Evolutionary conservation across 2,888 invertebrate genomes (phyloP), one percentile per base, ranked within the genome.

Genomic region (Pseudococcus longispinus): DNA sequence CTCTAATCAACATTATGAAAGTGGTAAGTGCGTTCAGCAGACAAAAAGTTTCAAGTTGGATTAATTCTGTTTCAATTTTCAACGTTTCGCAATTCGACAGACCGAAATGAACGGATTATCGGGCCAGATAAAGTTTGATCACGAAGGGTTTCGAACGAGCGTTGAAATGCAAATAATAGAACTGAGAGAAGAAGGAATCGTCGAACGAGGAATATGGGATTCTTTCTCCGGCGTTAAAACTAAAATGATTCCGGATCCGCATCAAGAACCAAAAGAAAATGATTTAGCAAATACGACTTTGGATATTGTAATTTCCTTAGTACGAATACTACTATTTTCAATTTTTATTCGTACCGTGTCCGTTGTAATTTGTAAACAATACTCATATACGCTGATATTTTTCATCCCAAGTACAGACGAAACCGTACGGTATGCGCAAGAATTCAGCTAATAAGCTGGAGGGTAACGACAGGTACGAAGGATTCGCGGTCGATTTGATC

Each of bases 1-100:
- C 94, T 89, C 92, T 98, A 88, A 93, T 95, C 88, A 98, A 97
- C 92, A 95, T 94, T 89, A 94, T 97, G 92, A 94, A 94, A 91
- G 93, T 94, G 89, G 96, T 96, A 91, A 94, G 32, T 42, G 42
- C 5, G 9, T 42, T 80, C 13, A 6, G 37, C 6, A 55, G 15
- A 55, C n/a, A n/a, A 18, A 4, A n/a, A 37, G 37, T 37, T 23
- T 60, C 9, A 74, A 20, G 15, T 2, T 26, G 18, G n/a, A 74
- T 13, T 4, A 9, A 55, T 0, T 74, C 8, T 1, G 1, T 29
- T 1, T 83, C 20, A 55, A n/a, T 55, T 18, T 55, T 55, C 20
- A n/a, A 15, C 55, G n/a, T n/a, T 55, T n/a, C 20, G 55, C 11
- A 55, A n/a, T 46, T 88, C 90, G 90, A 70, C 88, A 91, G 91